Conservation (phyloP, 2,888 invertebrate species). For the Sisyra terminalis region DNA sequence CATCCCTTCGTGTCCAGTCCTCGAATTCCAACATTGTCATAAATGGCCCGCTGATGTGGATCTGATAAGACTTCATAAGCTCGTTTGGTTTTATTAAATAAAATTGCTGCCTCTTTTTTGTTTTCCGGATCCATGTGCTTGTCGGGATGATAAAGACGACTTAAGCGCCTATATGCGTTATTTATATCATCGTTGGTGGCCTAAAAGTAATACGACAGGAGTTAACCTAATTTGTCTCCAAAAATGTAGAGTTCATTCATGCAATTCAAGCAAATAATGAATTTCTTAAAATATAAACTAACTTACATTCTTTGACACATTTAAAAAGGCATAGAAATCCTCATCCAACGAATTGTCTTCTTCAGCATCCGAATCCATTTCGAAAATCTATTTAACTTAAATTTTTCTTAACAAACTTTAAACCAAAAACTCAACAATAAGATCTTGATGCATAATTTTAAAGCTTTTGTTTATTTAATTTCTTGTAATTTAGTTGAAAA, state of each 20-base stretch:
- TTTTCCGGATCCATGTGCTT: constrained; percentile 73
- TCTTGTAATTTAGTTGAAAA: too few species aligned
- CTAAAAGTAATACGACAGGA: constrained; percentile 31
- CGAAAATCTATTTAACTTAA: too few species aligned
- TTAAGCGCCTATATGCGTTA: constrained; percentile 80
- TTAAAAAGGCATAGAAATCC: constrained; percentile 78
- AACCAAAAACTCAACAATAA: too few species aligned
- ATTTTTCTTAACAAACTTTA: too few species aligned
- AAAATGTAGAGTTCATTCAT: neutral
- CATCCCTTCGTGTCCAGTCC: constrained; percentile 91
- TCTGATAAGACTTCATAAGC: constrained; percentile 93
- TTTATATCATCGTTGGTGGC: constrained; percentile 86
- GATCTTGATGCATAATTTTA: too few species aligned
- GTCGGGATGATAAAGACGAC: constrained; percentile 91
- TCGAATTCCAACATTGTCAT: constrained; percentile 76
- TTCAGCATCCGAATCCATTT: constrained; percentile 52
- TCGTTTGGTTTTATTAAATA: constrained; percentile 85
- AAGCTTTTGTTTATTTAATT: too few species aligned
- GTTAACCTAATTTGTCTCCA: constrained; percentile 1
- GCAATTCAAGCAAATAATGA: neutral
- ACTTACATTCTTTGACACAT: constrained; percentile 68
- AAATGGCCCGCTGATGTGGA: constrained; percentile 86
- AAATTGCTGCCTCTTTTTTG: constrained; percentile 76
- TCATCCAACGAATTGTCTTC: constrained; percentile 53
- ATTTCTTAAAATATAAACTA: constrained; percentile 20